These are phyloP conservation scores for Lutraria lutraria DNA, from an alignment of 2,888 invertebrate genomes.

Conservation along the genomic window DNA sequence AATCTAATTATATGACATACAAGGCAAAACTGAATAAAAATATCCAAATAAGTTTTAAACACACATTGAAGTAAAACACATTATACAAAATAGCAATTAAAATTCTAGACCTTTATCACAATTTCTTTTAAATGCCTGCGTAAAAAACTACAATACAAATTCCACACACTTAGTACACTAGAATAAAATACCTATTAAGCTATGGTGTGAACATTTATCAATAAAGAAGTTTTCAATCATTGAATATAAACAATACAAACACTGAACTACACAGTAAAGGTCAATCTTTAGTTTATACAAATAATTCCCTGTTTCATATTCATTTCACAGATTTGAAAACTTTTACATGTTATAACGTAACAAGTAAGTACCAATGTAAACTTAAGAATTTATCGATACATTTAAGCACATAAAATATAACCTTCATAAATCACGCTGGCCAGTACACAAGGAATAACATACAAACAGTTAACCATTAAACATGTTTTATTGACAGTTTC, in stretches of 20 bases:
- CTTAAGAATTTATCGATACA: background rate
- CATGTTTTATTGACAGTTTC: no score
- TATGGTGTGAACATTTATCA: conserved; percentile 36
- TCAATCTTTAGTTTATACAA: conserved; percentile 40
- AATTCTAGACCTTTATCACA: conserved; percentile 3
- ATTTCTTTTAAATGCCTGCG: background rate
- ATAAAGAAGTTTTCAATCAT: conserved; percentile 15
- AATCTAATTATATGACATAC: no score
- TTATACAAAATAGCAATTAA: background rate
- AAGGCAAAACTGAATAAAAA: background rate
- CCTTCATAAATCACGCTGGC: background rate
- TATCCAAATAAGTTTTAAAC: background rate
- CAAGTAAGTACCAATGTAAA: background rate
- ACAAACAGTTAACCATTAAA: no score
- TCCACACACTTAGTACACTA: background rate
- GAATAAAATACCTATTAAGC: background rate
- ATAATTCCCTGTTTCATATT: conserved; percentile 37
- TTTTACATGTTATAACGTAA: background rate
- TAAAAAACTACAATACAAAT: background rate
- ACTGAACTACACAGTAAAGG: conserved; percentile 13
- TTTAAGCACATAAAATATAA: background rate
- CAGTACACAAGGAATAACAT: no score
- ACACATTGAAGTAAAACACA: background rate
- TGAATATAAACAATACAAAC: conserved; percentile 56
- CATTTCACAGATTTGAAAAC: conserved; percentile 20